Evolutionary conservation across 2,797 vertebrate species (phyloP).

Genomic region (Chromis chromis): DNA sequence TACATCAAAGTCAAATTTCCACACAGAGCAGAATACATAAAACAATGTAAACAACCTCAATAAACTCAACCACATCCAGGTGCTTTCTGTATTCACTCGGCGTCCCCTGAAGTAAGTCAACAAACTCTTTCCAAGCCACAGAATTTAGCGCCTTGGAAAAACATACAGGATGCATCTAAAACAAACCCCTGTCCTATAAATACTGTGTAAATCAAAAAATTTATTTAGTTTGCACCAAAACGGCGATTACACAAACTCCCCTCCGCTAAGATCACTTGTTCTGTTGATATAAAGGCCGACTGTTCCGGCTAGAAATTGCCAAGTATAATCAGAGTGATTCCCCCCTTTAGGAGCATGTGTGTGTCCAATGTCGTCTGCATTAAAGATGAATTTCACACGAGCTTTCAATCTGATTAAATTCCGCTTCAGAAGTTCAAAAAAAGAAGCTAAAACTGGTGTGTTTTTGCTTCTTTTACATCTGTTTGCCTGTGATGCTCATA

Average conservation of each 20-base stretch:
- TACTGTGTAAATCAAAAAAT: slow-evolving; percentile 52
- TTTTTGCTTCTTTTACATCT: slow-evolving; percentile 21
- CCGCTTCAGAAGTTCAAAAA: slow-evolving; percentile 27
- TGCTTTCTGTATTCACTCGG: neutral
- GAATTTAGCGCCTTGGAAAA: slow-evolving; percentile 16
- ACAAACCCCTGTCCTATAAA: slow-evolving; percentile 10
- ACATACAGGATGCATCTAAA: slow-evolving; percentile 21
- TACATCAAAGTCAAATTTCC: neutral
- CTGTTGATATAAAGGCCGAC: slow-evolving; percentile 49
- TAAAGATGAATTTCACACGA: slow-evolving; percentile 43
- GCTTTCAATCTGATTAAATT: slow-evolving; percentile 38
- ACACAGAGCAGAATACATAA: neutral
- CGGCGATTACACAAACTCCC: slow-evolving; percentile 10
- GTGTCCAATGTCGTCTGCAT: slow-evolving; percentile 31
- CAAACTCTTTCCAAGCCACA: neutral
- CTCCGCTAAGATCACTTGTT: slow-evolving; percentile 46
- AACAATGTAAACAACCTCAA: neutral
- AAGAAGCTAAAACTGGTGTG: neutral
- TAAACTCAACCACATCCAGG: neutral
- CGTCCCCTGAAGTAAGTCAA: neutral
- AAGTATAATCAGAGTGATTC: slow-evolving; percentile 32
- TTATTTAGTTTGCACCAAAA: slow-evolving; percentile 42
- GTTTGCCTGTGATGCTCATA: slow-evolving; percentile 7
- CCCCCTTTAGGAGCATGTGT: slow-evolving; percentile 37
- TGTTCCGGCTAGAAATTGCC: slow-evolving; percentile 28